Conservation (phyloP, 1,140 invertebrate genomes). For the Ganaspis sp. region DNA sequence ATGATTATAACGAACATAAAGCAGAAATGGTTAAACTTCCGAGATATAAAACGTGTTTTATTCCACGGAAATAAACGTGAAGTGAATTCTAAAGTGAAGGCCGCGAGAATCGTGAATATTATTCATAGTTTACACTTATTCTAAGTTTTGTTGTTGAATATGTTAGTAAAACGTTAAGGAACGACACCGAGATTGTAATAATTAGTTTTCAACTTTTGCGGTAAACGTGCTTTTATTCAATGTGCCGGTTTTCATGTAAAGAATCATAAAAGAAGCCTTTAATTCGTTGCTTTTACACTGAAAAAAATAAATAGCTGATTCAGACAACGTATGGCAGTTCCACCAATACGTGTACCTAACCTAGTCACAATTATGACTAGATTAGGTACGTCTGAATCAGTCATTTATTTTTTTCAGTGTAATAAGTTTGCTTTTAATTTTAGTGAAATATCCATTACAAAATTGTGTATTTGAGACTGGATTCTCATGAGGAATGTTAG, state of each 20-base stretch:
- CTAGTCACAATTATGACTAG: no score
- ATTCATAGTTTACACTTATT: constrained; percentile 1
- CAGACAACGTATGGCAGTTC: no score
- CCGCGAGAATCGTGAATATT: not conserved
- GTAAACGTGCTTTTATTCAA: constrained; percentile 16
- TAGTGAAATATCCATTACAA: not conserved
- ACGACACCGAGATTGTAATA: constrained; percentile 1
- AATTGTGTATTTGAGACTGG: not conserved
- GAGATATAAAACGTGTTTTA: constrained; percentile 60
- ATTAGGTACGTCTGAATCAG: no score
- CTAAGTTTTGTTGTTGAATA: not conserved
- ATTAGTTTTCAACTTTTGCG: constrained; percentile 16
- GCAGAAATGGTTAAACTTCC: constrained; percentile 45
- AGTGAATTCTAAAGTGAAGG: constrained; percentile 1
- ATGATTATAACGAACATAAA: constrained; percentile 61
- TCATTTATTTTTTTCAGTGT: no score
- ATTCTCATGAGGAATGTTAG: not conserved
- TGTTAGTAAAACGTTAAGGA: not conserved
- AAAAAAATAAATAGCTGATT: no score
- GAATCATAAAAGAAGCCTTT: constrained; percentile 8
- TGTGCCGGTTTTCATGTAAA: constrained; percentile 1
- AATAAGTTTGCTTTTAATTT: not conserved
- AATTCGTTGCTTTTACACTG: no score
- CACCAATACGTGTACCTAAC: no score
- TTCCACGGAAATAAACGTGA: constrained; percentile 24